Percentiles rank a stretch among this genome's conserved stretches.
Conservation (phyloP, 2,797 vertebrate genomes). For the Sebastes matsubarae region DNA sequence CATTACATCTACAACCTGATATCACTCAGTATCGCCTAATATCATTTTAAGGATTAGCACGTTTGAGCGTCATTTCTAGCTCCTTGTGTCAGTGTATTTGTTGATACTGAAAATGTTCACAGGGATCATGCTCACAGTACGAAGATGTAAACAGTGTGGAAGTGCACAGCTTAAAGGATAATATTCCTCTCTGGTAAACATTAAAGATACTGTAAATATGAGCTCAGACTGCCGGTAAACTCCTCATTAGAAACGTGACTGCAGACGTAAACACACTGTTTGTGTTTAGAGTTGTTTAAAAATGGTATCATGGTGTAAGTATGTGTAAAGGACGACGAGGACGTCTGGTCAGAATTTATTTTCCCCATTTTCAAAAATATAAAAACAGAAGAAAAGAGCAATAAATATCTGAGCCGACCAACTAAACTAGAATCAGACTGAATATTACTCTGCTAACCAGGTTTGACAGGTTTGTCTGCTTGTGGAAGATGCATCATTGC, state of each 20-base stretch:
- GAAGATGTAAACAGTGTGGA: constrained; percentile 1
- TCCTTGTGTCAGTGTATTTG: not conserved
- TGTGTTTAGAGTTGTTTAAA: constrained; percentile 24
- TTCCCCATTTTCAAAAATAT: not conserved
- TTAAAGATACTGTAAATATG: not conserved
- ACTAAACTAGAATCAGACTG: not conserved
- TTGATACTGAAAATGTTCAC: not conserved
- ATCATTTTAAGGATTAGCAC: not conserved
- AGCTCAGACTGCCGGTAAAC: constrained; percentile 20
- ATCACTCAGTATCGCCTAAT: no score
- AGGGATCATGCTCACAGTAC: not conserved
- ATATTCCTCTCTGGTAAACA: not conserved
- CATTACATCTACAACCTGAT: not conserved
- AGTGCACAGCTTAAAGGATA: not conserved
- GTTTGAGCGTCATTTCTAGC: not conserved
- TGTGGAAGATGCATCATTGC: no score
- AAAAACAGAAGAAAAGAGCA: not conserved
- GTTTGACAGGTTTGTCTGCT: no score
- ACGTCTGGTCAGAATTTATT: not conserved
- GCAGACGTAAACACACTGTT: constrained; percentile 9
- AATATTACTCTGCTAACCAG: not conserved
- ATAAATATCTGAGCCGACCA: not conserved
- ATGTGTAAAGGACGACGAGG: constrained; percentile 1
- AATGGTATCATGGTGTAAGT: constrained; percentile 25
- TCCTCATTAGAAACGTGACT: not conserved